Evolutionary conservation across 2,113 vertebrate genomes (phyloP).

Genomic region (Passer montanus): DNA sequence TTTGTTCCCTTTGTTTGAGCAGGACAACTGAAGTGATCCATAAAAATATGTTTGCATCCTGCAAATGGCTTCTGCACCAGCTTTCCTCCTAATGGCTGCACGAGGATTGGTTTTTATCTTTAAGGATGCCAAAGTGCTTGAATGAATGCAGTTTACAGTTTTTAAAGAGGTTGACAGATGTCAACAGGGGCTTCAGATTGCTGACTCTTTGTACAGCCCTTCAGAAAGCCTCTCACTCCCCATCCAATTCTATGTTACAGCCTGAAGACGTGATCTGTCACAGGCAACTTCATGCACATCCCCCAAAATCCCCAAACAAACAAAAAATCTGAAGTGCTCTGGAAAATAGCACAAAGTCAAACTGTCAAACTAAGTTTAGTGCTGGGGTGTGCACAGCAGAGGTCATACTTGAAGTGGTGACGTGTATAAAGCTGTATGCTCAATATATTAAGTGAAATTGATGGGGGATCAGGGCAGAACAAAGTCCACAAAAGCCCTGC

Average conservation of each 20-base stretch:
- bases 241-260: background rate
- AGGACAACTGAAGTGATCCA: background rate
- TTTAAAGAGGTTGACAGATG: background rate
- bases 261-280: background rate
- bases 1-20: background rate
- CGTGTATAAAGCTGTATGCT: background rate
- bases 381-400: background rate
- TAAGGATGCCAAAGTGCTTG: background rate
- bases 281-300: background rate
- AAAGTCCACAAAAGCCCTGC: background rate
- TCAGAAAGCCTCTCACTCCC: background rate
- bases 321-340: background rate
- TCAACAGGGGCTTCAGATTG: background rate
- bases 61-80: background rate
- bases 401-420: background rate
- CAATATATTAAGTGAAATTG: background rate
- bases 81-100: background rate
- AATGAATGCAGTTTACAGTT: background rate
- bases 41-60: background rate
- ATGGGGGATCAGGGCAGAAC: background rate
- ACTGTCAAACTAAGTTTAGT: background rate
- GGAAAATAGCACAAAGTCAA: background rate
- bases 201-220: background rate
- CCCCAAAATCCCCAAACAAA: background rate
- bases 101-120: background rate